Conservation (phyloP, 2,113 vertebrate genomes). For the Microcebus ravelobensis region DNA sequence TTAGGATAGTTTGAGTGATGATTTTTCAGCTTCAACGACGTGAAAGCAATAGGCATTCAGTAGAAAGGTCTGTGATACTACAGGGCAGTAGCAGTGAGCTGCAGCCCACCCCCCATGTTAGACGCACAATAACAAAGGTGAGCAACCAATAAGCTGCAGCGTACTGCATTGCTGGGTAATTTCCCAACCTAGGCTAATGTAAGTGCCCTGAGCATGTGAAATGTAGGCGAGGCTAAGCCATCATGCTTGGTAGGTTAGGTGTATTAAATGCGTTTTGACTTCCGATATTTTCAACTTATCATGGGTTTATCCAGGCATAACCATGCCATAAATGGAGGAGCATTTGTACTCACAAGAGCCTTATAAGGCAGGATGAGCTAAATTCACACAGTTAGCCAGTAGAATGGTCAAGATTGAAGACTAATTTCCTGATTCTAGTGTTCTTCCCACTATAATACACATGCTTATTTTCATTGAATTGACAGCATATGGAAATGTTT, state of each 20-base stretch:
- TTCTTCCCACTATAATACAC: not conserved
- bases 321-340: too few species aligned
- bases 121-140: not conserved
- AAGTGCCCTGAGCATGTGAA: not conserved
- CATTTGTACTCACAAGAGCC: not conserved
- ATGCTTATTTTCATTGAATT: not conserved
- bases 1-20: not conserved
- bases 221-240: not conserved
- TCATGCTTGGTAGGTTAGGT: not conserved
- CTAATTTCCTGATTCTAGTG: not conserved
- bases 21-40: not conserved
- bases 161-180: not conserved
- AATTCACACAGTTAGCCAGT: not conserved
- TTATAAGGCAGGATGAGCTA: not conserved
- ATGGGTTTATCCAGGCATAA: not conserved
- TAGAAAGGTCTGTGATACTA: not conserved
- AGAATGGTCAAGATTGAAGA: not conserved
- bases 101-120: not conserved
- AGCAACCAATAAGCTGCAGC: not conserved
- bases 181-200: not conserved
- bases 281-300: not conserved
- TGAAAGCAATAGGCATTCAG: not conserved
- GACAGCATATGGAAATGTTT: not conserved
- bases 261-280: not conserved
- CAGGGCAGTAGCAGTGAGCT: not conserved